These are phyloP conservation scores for Xylocampa areola DNA, from an alignment of 2,888 invertebrate genomes.

Conservation along the genomic window DNA sequence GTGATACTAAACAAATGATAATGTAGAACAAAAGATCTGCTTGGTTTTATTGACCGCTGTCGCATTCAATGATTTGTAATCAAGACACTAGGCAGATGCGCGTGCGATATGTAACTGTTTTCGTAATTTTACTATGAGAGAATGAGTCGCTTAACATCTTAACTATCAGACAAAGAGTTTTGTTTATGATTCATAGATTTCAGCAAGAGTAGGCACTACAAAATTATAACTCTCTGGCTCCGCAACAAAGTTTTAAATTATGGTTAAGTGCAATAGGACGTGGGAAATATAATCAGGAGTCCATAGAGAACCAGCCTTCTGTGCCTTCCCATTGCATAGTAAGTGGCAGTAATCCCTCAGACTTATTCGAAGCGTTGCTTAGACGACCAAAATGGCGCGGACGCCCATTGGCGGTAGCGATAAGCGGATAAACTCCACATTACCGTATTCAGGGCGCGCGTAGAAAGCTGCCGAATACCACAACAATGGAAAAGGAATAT, in stretches of 20 bases:
- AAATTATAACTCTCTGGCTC: no score
- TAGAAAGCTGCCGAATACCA: constrained; percentile 64
- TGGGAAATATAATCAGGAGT: no score
- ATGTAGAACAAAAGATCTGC: constrained; percentile 1
- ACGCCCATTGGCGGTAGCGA: constrained; percentile 54
- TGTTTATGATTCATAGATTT: no score
- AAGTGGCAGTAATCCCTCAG: constrained; percentile 32
- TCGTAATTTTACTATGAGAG: no score
- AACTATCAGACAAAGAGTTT: no score
- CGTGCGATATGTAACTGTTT: no score
- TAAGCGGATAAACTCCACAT: constrained; percentile 62
- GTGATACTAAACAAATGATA: constrained; percentile 7
- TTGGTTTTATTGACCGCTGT: background rate
- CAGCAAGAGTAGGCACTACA: no score
- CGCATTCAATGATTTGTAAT: no score
- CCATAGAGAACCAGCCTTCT: constrained; percentile 2
- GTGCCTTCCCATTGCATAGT: constrained; percentile 13
- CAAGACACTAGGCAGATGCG: no score
- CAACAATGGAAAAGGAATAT: constrained; percentile 40
- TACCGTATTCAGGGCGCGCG: constrained; percentile 71
- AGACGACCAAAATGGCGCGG: constrained; percentile 58
- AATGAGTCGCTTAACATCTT: no score
- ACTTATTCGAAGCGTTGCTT: constrained; percentile 20
- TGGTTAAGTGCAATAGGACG: no score
- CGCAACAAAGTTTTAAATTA: no score